Conservation (phyloP, 1,140 invertebrate genomes). For the Galleria mellonella region DNA sequence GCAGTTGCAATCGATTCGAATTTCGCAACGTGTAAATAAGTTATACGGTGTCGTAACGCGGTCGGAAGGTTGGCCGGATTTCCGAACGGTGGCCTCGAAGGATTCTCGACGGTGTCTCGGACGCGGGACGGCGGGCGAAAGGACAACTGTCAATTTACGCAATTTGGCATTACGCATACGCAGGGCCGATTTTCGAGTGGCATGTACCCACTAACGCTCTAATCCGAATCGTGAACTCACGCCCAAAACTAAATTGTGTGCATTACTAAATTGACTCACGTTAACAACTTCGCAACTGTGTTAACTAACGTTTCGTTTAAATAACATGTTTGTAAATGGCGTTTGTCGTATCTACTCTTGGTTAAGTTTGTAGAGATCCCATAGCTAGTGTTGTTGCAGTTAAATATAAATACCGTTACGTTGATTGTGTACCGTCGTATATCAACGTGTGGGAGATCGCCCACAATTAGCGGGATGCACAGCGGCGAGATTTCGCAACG, state of each 20-base stretch:
- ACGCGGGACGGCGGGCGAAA: conserved; percentile 46
- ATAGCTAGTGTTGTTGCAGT: not conserved
- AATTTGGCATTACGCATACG: conserved; percentile 27
- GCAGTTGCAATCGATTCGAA: conserved; percentile 70
- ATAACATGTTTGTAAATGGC: conserved; percentile 33
- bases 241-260: conserved; percentile 21
- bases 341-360: conserved; percentile 29
- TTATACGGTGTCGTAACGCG: conserved; percentile 66
- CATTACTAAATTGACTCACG: conserved; percentile 43
- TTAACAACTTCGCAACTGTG: conserved; percentile 36
- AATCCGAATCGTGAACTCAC: conserved; percentile 20
- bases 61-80: conserved; percentile 74
- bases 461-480: conserved; percentile 64
- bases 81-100: conserved; percentile 69
- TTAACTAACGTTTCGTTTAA: conserved; percentile 37
- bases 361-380: conserved; percentile 26
- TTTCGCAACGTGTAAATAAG: conserved; percentile 72
- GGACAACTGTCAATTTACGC: conserved; percentile 45
- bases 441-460: conserved; percentile 43
- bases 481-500: conserved; percentile 45
- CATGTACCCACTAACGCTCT: conserved; percentile 17
- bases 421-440: not conserved
- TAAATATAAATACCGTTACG: not conserved
- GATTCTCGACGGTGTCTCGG: conserved; percentile 57
- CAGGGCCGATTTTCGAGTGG: conserved; percentile 16